A percentile compares a stretch with the other conserved stretches of the same genome.
phyloP scores from a whole-genome alignment of 2,797 vertebrate species.

The Cichlasoma orientale region DNA sequence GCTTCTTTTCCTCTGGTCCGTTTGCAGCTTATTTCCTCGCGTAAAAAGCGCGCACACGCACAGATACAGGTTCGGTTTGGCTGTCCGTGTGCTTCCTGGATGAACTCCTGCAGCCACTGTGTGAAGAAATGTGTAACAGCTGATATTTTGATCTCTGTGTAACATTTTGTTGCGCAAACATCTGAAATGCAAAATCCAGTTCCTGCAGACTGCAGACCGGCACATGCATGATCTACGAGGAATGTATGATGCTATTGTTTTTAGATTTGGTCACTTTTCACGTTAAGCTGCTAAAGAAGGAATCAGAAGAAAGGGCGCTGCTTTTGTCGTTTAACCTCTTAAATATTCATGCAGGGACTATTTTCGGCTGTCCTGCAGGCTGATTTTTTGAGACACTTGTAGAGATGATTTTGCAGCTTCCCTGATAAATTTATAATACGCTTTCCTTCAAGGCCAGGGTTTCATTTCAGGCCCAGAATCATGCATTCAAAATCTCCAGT shows the following conservation, averaged over 20 bases:
- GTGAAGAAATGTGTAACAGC: no score
- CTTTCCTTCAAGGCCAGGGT: background rate
- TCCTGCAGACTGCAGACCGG: no score
- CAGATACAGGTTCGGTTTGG: rapidly evolving
- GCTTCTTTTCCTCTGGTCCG: background rate
- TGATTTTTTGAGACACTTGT: background rate
- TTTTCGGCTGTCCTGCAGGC: background rate
- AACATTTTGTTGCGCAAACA: no score
- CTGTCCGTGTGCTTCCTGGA: rapidly evolving
- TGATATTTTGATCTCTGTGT: no score
- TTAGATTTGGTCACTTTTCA: no score
- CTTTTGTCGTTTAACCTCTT: no score
- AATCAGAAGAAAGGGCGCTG: background rate
- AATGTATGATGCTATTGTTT: no score
- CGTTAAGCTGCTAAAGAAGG: no score
- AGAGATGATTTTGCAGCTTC: background rate
- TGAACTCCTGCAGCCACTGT: no score
- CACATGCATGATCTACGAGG: no score
- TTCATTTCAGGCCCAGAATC: background rate
- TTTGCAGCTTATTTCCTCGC: no score
- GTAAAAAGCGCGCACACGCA: background rate
- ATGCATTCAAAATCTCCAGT: no score
- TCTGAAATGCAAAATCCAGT: background rate
- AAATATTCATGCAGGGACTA: background rate
- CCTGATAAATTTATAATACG: background rate